Percentiles rank a stretch among this genome's conserved stretches.
phyloP scores from a whole-genome alignment of 2,113 vertebrate species.

The Thinocorus orbignyianus region DNA sequence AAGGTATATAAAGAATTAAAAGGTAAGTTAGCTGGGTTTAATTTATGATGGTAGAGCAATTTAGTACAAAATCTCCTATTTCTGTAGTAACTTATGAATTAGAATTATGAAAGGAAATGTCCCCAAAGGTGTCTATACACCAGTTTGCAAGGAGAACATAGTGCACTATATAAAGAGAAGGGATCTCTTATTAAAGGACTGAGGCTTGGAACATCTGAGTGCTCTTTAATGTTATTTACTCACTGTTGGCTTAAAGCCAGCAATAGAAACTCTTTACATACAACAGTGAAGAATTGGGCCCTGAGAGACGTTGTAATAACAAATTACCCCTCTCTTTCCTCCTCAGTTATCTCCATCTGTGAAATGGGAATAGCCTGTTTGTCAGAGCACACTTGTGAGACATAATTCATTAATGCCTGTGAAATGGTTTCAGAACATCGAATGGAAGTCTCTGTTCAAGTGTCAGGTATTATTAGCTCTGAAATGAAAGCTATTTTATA shows the following conservation, averaged over 20 bases:
- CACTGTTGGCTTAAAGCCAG: constrained; percentile 3
- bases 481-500: constrained; percentile 14
- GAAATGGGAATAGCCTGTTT: constrained; percentile 48
- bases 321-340: constrained; percentile 19
- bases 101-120: background rate
- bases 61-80: background rate
- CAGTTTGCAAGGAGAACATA: background rate
- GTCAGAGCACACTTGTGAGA: constrained; percentile 14
- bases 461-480: constrained; percentile 41
- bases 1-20: background rate
- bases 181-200: background rate
- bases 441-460: constrained; percentile 12
- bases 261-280: background rate
- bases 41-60: background rate
- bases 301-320: constrained; percentile 15
- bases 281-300: background rate
- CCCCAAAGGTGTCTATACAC: background rate
- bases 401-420: constrained; percentile 45
- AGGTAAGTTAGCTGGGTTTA: background rate
- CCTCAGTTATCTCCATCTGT: constrained; percentile 39
- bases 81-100: background rate
- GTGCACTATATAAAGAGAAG: background rate
- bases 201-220: background rate
- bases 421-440: constrained; percentile 18
- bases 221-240: constrained; percentile 27